Evolutionary conservation across 2,888 invertebrate species (phyloP).

Genomic region (Apoderus coryli): DNA sequence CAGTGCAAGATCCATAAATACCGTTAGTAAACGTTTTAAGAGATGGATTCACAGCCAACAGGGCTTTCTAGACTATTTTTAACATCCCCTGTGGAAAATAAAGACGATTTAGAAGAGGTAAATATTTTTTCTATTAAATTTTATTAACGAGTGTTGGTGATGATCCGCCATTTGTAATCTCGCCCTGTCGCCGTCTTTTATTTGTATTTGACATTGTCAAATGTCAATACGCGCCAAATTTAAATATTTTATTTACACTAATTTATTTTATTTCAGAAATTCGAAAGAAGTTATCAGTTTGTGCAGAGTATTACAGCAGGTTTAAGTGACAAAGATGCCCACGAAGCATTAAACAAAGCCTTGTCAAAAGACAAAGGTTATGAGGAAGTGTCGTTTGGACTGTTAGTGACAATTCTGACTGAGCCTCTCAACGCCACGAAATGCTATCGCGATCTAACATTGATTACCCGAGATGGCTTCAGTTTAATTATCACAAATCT

Average conservation of each 20-base stretch:
- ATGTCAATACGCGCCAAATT: slow-evolving; percentile 13
- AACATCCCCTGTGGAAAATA: slow-evolving; percentile 71
- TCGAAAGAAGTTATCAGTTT: slow-evolving; percentile 68
- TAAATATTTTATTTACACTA: slow-evolving; percentile 7
- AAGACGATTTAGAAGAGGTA: slow-evolving; percentile 87
- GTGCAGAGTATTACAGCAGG: slow-evolving; percentile 67
- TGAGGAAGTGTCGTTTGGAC: slow-evolving; percentile 85
- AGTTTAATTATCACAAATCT: slow-evolving; percentile 66
- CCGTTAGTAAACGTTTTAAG: slow-evolving; percentile 23
- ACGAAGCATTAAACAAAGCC: slow-evolving; percentile 80
- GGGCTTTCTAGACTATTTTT: slow-evolving; percentile 61
- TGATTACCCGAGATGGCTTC: slow-evolving; percentile 81
- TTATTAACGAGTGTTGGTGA: slow-evolving; percentile 34
- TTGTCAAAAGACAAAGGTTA: slow-evolving; percentile 79
- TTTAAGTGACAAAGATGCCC: slow-evolving; percentile 84
- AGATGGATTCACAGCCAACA: slow-evolving; percentile 26
- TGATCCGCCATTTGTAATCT: slow-evolving; percentile 39
- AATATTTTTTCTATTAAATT: slow-evolving; percentile 38
- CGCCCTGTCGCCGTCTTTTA: slow-evolving; percentile 31
- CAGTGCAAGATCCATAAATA: slow-evolving; percentile 43
- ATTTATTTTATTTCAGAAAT: slow-evolving; percentile 54
- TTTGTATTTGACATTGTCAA: slow-evolving; percentile 27
- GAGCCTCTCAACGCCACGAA: slow-evolving; percentile 71
- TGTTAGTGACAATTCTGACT: slow-evolving; percentile 75
- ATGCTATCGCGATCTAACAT: slow-evolving; percentile 82